These are phyloP conservation scores for Rattus rattus DNA, from an alignment of 2,113 vertebrate species.

Conservation along the genomic window DNA sequence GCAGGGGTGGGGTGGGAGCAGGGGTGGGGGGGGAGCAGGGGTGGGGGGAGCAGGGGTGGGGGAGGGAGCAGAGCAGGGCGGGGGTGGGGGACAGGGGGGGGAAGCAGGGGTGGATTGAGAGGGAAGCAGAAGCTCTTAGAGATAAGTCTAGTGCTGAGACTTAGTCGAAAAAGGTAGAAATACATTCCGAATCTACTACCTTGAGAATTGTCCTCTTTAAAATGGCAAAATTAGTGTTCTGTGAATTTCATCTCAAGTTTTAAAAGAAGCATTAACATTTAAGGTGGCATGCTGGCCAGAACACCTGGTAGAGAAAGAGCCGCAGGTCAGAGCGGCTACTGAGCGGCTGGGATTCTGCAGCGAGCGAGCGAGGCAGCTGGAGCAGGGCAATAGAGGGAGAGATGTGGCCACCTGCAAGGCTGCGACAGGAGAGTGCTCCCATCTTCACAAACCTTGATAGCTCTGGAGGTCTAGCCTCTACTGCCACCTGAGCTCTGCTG, in stretches of 20 bases:
- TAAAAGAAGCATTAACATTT: not conserved
- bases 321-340: not conserved
- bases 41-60: not conserved
- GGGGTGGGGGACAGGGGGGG: not conserved
- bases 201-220: not conserved
- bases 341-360: not conserved
- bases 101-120: not conserved
- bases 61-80: not conserved
- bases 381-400: not conserved
- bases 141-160: rapidly evolving
- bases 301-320: not conserved
- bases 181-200: not conserved
- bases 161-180: not conserved
- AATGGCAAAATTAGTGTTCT: not conserved
- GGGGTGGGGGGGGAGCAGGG: not conserved
- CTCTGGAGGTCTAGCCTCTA: not conserved
- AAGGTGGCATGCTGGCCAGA: not conserved
- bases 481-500: not conserved
- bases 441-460: rapidly evolving
- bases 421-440: rapidly evolving
- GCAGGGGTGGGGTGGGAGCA: not conserved
- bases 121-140: not conserved
- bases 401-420: not conserved
- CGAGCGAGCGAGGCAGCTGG: not conserved
- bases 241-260: not conserved